These are phyloP conservation scores for Acanthopagrus latus DNA, from an alignment of 2,797 vertebrate genomes.

Conservation along the genomic window DNA sequence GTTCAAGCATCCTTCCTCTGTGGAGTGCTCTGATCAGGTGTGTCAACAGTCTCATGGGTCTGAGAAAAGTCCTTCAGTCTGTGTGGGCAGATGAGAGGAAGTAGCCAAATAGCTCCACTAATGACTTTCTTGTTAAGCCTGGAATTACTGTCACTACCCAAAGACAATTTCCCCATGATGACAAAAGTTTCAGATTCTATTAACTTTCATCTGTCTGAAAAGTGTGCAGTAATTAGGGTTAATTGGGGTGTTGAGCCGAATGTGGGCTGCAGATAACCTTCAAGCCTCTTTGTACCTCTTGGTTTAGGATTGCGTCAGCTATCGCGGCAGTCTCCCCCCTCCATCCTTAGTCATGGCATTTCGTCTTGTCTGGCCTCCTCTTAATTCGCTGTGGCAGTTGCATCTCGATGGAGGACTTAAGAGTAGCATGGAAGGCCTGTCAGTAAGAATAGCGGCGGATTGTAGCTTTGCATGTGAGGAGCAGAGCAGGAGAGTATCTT, in stretches of 20 bases:
- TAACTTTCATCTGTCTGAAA: constrained; percentile 75
- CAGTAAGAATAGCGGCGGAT: constrained; percentile 42
- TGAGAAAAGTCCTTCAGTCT: constrained; percentile 68
- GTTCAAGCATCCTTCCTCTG: constrained; percentile 68
- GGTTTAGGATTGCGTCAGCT: constrained; percentile 74
- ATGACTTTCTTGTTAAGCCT: constrained; percentile 77
- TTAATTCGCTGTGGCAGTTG: constrained; percentile 63
- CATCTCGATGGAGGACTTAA: constrained; percentile 50
- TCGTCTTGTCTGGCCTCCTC: constrained; percentile 38
- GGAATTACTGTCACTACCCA: constrained; percentile 74
- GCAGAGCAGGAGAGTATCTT: constrained; percentile 47
- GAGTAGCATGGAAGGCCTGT: constrained; percentile 52
- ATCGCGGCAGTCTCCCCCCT: constrained; percentile 37
- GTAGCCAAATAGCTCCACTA: constrained; percentile 65
- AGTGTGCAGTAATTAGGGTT: constrained; percentile 79
- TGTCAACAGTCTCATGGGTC: constrained; percentile 73
- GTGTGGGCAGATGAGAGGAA: constrained; percentile 80
- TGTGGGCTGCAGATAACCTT: constrained; percentile 77
- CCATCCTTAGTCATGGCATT: constrained; percentile 53
- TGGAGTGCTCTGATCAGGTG: constrained; percentile 68
- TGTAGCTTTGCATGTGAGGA: constrained; percentile 60
- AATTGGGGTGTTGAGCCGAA: constrained; percentile 78
- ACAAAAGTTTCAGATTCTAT: constrained; percentile 80
- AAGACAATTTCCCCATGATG: constrained; percentile 76
- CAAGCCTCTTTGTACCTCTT: constrained; percentile 69